Evolutionary conservation across 2,888 invertebrate genomes (phyloP).

Genomic region (Myathropa florea): DNA sequence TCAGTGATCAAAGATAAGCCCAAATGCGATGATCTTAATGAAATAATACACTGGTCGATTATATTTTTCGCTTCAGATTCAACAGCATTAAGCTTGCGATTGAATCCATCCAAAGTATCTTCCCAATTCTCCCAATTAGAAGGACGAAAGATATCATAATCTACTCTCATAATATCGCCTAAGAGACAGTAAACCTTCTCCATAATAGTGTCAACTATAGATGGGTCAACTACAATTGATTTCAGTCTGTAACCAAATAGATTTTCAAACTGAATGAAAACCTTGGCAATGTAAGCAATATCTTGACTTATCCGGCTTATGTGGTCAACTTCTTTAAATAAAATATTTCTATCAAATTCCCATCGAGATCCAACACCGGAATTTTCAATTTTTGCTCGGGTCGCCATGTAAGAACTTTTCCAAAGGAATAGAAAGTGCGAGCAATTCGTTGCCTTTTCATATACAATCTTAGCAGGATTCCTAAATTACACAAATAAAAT

Average conservation of each 20-base stretch:
- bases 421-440: slow-evolving; percentile 79
- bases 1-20: slow-evolving; percentile 90
- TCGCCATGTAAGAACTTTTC: slow-evolving; percentile 87
- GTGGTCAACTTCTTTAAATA: slow-evolving; percentile 93
- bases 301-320: slow-evolving; percentile 90
- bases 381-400: slow-evolving; percentile 91
- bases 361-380: slow-evolving; percentile 93
- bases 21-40: slow-evolving; percentile 89
- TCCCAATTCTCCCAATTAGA: slow-evolving; percentile 93
- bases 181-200: slow-evolving; percentile 90
- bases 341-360: slow-evolving; percentile 92
- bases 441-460: slow-evolving; percentile 78
- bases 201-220: slow-evolving; percentile 91
- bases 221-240: slow-evolving; percentile 92
- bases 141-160: slow-evolving; percentile 91
- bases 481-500: slow-evolving; percentile 65
- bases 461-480: slow-evolving; percentile 76
- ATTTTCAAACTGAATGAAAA: slow-evolving; percentile 92
- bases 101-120: slow-evolving; percentile 89
- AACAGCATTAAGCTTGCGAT: slow-evolving; percentile 86
- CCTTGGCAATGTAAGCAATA: slow-evolving; percentile 89
- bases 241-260: slow-evolving; percentile 94
- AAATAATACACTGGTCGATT: slow-evolving; percentile 92
- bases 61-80: slow-evolving; percentile 92
- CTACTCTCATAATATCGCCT: slow-evolving; percentile 87